Conservation (phyloP, 2,888 invertebrate species). For the Melanostoma scalare region DNA sequence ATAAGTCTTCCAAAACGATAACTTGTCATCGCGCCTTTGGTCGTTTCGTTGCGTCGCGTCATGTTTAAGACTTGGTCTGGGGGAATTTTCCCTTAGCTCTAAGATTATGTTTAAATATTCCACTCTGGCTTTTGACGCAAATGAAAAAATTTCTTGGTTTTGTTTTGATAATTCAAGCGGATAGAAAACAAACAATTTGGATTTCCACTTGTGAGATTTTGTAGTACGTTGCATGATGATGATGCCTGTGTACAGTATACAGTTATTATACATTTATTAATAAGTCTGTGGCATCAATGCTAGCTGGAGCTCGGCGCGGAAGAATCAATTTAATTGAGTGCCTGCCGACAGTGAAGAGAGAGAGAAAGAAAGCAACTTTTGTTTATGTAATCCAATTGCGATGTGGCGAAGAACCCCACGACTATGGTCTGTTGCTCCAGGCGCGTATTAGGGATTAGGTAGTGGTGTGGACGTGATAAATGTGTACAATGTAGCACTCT, state of each 20-base stretch:
- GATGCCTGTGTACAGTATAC: neutral
- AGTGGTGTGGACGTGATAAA: constrained; percentile 30
- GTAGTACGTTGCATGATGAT: constrained; percentile 49
- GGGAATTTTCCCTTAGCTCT: neutral
- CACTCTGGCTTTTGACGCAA: constrained; percentile 43
- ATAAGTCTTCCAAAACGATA: constrained; percentile 30
- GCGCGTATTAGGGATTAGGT: constrained; percentile 1
- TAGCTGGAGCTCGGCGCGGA: constrained; percentile 39
- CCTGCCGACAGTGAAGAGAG: neutral
- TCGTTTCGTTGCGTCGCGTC: no score
- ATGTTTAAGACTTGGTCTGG: constrained; percentile 16
- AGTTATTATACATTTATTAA: neutral
- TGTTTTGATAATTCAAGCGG: constrained; percentile 25
- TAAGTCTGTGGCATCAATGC: constrained; percentile 36
- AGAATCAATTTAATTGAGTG: constrained; percentile 44
- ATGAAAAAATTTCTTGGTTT: constrained; percentile 19
- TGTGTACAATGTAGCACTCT: constrained; percentile 21
- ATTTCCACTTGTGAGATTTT: constrained; percentile 62
- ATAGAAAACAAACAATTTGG: constrained; percentile 48
- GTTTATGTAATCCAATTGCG: constrained; percentile 61
- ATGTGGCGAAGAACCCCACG: constrained; percentile 26
- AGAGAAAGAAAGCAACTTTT: constrained; percentile 16
- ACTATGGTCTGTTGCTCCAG: neutral
- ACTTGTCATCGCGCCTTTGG: neutral
- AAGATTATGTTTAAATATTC: constrained; percentile 31